Evolutionary conservation across 2,113 vertebrate genomes (phyloP).

Genomic region (Atherinomorus stipes): DNA sequence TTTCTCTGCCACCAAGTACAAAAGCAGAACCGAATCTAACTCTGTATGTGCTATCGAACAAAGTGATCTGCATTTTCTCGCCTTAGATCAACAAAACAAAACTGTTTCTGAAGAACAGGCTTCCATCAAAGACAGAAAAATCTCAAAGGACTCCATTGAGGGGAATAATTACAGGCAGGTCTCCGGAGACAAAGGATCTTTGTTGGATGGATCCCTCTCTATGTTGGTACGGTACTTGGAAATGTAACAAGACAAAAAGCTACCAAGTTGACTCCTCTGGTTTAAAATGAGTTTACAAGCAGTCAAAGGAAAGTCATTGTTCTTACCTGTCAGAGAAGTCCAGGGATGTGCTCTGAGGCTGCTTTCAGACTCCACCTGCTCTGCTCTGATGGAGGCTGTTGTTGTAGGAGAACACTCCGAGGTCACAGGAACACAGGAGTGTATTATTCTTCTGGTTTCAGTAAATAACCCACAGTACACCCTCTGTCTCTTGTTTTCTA

Average conservation of each 20-base stretch:
- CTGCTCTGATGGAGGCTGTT: conserved; percentile 31
- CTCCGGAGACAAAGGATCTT: conserved; percentile 62
- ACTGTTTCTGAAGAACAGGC: neutral
- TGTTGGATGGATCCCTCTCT: conserved; percentile 54
- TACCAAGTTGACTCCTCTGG: neutral
- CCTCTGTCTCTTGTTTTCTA: conserved; percentile 1
- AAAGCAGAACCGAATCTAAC: neutral
- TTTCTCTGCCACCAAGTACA: neutral
- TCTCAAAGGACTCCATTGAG: conserved; percentile 69
- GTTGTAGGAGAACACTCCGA: conserved; percentile 19
- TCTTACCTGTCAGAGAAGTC: conserved; percentile 53
- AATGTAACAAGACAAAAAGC: neutral
- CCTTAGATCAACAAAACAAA: neutral
- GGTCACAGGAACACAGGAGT: conserved; percentile 32
- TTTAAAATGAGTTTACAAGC: neutral
- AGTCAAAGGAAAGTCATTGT: neutral
- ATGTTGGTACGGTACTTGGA: neutral
- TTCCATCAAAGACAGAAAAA: conserved; percentile 18
- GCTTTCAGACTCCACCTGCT: conserved; percentile 36
- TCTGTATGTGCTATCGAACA: neutral
- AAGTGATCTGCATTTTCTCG: neutral
- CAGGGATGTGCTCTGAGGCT: neutral
- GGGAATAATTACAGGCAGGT: conserved; percentile 57
- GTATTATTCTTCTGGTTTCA: conserved; percentile 15
- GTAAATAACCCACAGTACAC: neutral